Evolutionary conservation across 2,113 vertebrate species (phyloP).

Genomic region (Tachysurus vachellii): DNA sequence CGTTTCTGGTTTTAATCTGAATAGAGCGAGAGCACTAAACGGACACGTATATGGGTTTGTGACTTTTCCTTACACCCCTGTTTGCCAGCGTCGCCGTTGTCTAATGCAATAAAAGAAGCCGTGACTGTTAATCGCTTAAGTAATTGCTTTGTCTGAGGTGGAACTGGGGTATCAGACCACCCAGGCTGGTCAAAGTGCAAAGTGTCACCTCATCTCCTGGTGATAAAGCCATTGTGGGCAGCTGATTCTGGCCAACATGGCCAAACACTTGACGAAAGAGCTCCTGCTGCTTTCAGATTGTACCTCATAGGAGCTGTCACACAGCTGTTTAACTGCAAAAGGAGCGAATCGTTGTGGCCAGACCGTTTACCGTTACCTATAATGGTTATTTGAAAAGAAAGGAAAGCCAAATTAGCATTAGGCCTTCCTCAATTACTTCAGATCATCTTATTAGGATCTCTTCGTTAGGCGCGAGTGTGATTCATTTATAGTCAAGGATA

Average conservation of each 20-base stretch:
- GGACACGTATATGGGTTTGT: background rate
- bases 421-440: background rate
- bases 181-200: conserved; percentile 45
- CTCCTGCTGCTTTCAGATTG: conserved; percentile 36
- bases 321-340: conserved; percentile 1
- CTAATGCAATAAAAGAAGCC: background rate
- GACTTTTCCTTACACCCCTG: background rate
- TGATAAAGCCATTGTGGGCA: conserved; percentile 48
- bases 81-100: background rate
- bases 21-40: background rate
- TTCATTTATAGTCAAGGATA: background rate
- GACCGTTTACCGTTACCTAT: background rate
- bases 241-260: conserved; percentile 35
- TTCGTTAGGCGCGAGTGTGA: background rate
- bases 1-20: background rate
- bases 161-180: conserved; percentile 38
- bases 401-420: background rate
- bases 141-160: conserved; percentile 30
- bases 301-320: background rate
- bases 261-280: conserved; percentile 21
- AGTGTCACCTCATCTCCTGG: conserved; percentile 33
- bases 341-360: background rate
- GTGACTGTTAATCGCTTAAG: conserved; percentile 7
- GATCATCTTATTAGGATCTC: background rate
- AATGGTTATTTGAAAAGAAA: background rate